Evolutionary conservation across 1,140 invertebrate species (phyloP).

Genomic region (Choristoneura fumiferana): DNA sequence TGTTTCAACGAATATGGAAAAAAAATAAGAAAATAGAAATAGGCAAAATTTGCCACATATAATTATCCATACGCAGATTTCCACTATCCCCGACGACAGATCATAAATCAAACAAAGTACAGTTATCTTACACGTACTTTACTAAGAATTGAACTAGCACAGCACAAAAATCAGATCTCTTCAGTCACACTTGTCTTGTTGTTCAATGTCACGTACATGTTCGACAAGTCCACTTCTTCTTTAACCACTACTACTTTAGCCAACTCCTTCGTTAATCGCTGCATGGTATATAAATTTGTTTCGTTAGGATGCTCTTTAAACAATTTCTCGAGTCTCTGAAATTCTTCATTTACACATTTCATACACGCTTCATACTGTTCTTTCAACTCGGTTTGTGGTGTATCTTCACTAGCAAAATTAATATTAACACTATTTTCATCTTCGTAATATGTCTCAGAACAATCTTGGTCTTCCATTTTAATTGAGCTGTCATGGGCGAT

Average conservation of each 20-base stretch:
- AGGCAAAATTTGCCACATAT: no score
- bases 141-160: no score
- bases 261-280: slow-evolving; percentile 28
- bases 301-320: slow-evolving; percentile 29
- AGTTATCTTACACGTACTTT: no score
- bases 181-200: no score
- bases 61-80: no score
- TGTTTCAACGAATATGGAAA: no score
- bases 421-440: neutral
- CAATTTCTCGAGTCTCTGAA: slow-evolving; percentile 28
- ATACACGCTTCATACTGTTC: slow-evolving; percentile 21
- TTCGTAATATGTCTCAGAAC: slow-evolving; percentile 13
- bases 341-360: slow-evolving; percentile 27
- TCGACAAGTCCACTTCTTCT: slow-evolving; percentile 20
- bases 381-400: neutral
- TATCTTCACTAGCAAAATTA: neutral
- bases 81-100: no score
- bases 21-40: no score
- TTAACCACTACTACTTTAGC: slow-evolving; percentile 26
- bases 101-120: no score
- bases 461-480: no score
- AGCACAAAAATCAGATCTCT: no score
- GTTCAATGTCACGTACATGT: slow-evolving; percentile 21
- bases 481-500: no score
- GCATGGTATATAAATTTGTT: slow-evolving; percentile 28